A percentile compares a stretch with the other conserved stretches of the same genome.
Conservation (phyloP, 2,797 vertebrate species). For the Ispidina picta region DNA sequence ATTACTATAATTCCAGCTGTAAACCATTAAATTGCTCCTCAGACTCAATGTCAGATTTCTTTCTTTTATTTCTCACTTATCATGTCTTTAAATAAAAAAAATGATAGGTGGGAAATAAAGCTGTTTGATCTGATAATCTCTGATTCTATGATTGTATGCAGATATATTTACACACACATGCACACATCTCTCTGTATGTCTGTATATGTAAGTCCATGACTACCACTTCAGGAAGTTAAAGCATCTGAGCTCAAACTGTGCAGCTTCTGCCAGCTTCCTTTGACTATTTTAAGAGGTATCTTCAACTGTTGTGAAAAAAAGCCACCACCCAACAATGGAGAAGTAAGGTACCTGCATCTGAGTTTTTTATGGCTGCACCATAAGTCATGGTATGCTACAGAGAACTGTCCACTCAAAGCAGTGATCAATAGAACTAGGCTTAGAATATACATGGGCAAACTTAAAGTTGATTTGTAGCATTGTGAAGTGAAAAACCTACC, state of each 20-base stretch:
- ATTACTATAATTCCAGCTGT: neutral
- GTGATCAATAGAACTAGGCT: neutral
- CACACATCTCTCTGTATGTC: neutral
- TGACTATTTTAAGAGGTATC: neutral
- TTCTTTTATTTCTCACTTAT: neutral
- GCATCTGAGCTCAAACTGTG: neutral
- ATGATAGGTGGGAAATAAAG: neutral
- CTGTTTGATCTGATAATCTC: neutral
- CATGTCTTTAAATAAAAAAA: neutral
- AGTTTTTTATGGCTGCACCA: neutral
- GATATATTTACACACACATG: neutral
- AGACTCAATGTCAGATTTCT: neutral
- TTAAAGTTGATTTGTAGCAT: neutral
- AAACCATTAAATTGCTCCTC: neutral
- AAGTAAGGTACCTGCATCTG: neutral
- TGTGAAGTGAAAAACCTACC: neutral
- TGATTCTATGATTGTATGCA: neutral
- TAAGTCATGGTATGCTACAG: neutral
- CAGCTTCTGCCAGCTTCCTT: neutral
- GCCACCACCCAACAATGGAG: neutral
- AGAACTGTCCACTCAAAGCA: neutral
- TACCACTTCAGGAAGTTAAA: neutral
- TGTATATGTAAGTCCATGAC: neutral
- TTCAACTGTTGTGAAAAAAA: neutral
- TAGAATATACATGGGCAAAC: neutral